Evolutionary conservation across 2,888 invertebrate genomes (phyloP).

Genomic region (Ormyrus thymus): DNA sequence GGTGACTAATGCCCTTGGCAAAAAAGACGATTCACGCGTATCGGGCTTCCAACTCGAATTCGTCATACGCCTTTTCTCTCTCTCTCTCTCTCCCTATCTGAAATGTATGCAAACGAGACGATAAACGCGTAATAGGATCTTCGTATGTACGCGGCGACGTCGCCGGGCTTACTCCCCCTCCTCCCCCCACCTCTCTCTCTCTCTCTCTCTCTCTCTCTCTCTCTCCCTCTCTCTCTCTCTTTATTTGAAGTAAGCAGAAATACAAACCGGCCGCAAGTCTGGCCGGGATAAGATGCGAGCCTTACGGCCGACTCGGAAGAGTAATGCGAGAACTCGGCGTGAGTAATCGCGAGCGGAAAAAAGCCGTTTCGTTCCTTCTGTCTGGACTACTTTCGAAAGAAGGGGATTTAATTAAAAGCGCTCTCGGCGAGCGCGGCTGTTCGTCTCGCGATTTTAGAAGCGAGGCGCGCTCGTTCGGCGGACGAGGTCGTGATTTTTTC

Average conservation of each 20-base stretch:
- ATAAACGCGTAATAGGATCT: conserved; percentile 36
- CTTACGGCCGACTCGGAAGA: conserved; percentile 13
- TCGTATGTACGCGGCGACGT: conserved; percentile 12
- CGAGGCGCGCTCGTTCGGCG: too few species aligned
- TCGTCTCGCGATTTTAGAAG: too few species aligned
- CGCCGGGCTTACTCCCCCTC: not conserved
- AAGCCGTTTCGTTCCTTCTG: not conserved
- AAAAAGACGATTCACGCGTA: not conserved
- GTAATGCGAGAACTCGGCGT: conserved; percentile 37
- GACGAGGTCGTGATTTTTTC: too few species aligned
- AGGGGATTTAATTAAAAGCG: too few species aligned
- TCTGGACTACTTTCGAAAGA: not conserved
- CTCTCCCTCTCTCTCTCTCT: conserved; percentile 20
- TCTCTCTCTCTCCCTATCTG: conserved; percentile 14
- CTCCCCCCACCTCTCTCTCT: too few species aligned
- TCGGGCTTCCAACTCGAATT: conserved; percentile 36
- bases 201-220: too few species aligned
- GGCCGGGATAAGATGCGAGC: conserved; percentile 1
- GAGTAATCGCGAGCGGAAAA: conserved; percentile 28
- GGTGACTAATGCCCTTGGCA: too few species aligned
- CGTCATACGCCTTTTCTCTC: conserved; percentile 12
- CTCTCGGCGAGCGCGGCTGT: too few species aligned
- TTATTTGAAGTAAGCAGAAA: conserved; percentile 48
- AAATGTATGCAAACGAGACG: conserved; percentile 48
- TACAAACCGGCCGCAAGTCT: conserved; percentile 31